phyloP scores from a whole-genome alignment of 2,888 invertebrate genomes.

The Ommatoiulus sabulosus region DNA sequence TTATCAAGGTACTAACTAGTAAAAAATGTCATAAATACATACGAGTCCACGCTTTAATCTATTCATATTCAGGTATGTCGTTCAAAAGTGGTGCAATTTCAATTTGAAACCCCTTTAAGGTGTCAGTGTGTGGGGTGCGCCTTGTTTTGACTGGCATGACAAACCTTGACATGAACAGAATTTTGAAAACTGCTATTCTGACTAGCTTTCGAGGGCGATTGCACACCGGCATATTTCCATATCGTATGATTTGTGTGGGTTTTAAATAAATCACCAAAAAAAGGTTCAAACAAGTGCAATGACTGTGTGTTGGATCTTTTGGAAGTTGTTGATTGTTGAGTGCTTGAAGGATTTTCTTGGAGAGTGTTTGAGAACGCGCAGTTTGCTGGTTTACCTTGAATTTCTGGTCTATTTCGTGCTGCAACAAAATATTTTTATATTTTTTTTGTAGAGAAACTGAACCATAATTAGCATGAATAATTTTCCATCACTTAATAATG shows the following conservation, averaged over 20 bases:
- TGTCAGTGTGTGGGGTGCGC: neutral
- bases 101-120: too few relatives aligned
- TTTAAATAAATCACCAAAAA: neutral
- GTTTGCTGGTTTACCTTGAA: neutral
- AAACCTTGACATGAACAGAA: neutral
- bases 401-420: neutral
- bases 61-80: too few relatives aligned
- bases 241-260: neutral
- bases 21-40: too few relatives aligned
- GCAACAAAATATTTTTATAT: neutral
- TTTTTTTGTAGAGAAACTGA: neutral
- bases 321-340: neutral
- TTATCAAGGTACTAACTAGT: too few relatives aligned
- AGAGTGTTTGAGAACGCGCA: neutral
- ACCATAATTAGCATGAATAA: neutral
- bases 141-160: neutral
- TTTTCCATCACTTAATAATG: neutral
- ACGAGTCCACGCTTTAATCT: too few relatives aligned
- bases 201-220: neutral
- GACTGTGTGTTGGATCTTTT: neutral
- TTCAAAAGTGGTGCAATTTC: too few relatives aligned
- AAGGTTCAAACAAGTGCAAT: slow-evolving; percentile 2
- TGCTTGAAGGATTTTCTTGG: neutral
- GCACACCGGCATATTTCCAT: neutral
- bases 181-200: neutral